These are phyloP conservation scores for Lacerta bilineata DNA, from an alignment of 2,797 vertebrate genomes.

Conservation along the genomic window DNA sequence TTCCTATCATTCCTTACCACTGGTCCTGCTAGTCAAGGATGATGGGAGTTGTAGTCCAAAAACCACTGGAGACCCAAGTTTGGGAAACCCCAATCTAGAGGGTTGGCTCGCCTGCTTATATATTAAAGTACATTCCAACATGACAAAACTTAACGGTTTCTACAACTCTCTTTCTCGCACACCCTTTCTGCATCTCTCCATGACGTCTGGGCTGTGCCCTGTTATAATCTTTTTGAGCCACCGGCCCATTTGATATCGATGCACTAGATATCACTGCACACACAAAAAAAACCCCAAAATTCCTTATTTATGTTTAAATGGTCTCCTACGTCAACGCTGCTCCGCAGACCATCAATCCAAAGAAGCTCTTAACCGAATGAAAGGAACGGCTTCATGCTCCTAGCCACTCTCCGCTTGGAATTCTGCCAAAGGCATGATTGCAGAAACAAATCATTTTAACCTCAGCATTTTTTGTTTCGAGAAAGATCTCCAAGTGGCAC, in stretches of 20 bases:
- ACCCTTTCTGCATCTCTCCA: no score
- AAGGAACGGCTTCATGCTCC: slow-evolving; percentile 18
- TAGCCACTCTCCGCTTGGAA: not conserved
- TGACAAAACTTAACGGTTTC: no score
- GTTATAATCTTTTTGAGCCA: not conserved
- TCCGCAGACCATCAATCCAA: slow-evolving; percentile 15
- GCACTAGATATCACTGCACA: not conserved
- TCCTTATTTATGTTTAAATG: slow-evolving; percentile 16
- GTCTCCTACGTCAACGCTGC: not conserved
- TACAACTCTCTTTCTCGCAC: no score
- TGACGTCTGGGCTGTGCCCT: not conserved
- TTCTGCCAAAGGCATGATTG: slow-evolving; percentile 32
- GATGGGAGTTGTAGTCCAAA: no score
- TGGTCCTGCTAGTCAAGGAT: no score
- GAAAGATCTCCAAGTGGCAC: slow-evolving; percentile 36
- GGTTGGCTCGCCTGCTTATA: no score
- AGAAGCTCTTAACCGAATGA: slow-evolving; percentile 15
- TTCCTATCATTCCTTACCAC: no score
- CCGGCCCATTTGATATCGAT: not conserved
- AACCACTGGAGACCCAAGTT: no score
- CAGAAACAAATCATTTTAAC: slow-evolving; percentile 44
- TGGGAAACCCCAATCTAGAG: no score
- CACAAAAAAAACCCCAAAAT: not conserved
- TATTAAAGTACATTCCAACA: no score
- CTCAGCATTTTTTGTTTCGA: slow-evolving; percentile 32